These are phyloP conservation scores for Saccostrea cuccullata DNA, from an alignment of 1,140 invertebrate species.

Conservation along the genomic window DNA sequence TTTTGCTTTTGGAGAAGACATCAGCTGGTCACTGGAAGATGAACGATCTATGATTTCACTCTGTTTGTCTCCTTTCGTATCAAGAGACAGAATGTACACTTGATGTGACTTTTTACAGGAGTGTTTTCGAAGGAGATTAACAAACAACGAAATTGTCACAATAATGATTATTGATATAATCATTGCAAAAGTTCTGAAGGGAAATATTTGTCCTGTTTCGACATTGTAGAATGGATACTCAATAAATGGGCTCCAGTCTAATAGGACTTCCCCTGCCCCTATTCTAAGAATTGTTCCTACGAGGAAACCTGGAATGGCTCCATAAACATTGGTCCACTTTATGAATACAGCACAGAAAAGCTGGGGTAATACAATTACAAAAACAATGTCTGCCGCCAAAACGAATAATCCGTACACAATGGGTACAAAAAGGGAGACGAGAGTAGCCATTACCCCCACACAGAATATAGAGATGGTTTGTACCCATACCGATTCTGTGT, in stretches of 20 bases:
- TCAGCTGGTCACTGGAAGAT: no score
- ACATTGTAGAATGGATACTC: constrained; percentile 68
- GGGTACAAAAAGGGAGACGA: constrained; percentile 69
- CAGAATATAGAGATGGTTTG: constrained; percentile 68
- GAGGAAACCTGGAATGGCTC: constrained; percentile 67
- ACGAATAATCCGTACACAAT: constrained; percentile 75
- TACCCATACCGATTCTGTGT: constrained; percentile 67
- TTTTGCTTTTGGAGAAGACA: no score
- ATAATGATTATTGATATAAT: neutral
- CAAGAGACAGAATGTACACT: no score
- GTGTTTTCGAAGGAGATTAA: neutral
- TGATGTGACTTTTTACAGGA: neutral
- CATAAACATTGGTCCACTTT: constrained; percentile 66
- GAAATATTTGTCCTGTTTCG: constrained; percentile 68
- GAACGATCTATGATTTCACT: no score
- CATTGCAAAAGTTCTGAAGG: constrained; percentile 70
- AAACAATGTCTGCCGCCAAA: constrained; percentile 75
- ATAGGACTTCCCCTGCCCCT: constrained; percentile 69
- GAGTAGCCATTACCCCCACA: constrained; percentile 67
- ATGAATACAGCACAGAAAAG: constrained; percentile 71
- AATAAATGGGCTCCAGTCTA: constrained; percentile 69
- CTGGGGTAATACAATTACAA: constrained; percentile 75
- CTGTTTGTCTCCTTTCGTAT: no score
- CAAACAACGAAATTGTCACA: neutral
- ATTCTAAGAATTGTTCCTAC: constrained; percentile 68